Percentiles rank a stretch among this genome's conserved stretches.
These are phyloP conservation scores for Rhingia rostrata DNA, from an alignment of 2,888 invertebrate species.

Conservation along the genomic window DNA sequence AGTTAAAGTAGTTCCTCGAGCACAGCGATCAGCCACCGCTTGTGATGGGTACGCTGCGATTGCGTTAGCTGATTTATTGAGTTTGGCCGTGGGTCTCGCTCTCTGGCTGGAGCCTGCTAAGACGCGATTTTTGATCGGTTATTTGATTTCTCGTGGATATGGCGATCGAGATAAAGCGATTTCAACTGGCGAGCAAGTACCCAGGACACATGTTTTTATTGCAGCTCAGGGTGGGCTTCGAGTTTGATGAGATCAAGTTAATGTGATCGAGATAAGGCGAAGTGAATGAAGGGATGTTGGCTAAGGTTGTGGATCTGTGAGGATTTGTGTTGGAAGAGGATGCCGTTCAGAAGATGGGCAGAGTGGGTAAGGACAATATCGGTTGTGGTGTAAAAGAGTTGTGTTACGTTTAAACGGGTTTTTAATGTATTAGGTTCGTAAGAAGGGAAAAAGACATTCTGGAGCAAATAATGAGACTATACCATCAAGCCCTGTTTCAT, in stretches of 20 bases:
- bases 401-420: too few species aligned
- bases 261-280: conserved; percentile 34
- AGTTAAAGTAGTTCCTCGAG: neutral
- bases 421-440: too few species aligned
- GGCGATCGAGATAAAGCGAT: conserved; percentile 68
- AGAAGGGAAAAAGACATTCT: too few species aligned
- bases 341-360: neutral
- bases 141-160: conserved; percentile 72
- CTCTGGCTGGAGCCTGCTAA: conserved; percentile 8
- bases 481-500: too few species aligned
- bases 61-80: conserved; percentile 76
- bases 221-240: conserved; percentile 69
- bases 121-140: conserved; percentile 72
- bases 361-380: too few species aligned
- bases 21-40: conserved; percentile 48
- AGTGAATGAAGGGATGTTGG: neutral
- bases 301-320: neutral
- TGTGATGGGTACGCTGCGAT: conserved; percentile 63
- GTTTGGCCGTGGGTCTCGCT: conserved; percentile 59
- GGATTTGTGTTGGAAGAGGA: neutral
- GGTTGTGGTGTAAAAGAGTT: too few species aligned
- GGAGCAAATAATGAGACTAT: too few species aligned
- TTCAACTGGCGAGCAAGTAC: conserved; percentile 38
- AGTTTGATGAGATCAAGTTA: conserved; percentile 64
- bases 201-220: conserved; percentile 65